Evolutionary conservation across 2,113 vertebrate species (phyloP), one percentile per base, ranked within the genome.

Genomic region (Hyperoodon ampullatus): DNA sequence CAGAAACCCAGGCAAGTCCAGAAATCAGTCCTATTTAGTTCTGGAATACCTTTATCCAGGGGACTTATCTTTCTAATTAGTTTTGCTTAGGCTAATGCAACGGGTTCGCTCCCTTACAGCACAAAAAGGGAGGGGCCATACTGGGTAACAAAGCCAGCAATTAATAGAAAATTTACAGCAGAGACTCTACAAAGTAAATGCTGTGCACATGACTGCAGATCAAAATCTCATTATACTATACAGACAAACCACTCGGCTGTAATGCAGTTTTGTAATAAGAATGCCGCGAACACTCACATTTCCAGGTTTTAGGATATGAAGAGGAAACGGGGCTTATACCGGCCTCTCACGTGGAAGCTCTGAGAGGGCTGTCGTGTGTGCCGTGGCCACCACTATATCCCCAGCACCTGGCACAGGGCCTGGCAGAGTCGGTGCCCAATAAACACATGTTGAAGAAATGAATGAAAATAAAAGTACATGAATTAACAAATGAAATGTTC

Each of bases 151-250:
- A 96, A 94, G 75, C 88, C 82, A 60, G 60, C 66, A 95, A 97
- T 91, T 90, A 96, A 96, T 13, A 90, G 96, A 88, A 93, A 95
- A 91, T 88, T 90, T 94, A 94, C 92, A 97, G 78, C 77, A 83
- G 91, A 90, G 85, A 85, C 93, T 88, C 72, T 70, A 92, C 74
- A 96, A 97, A 96, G 72, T 83, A 93, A 97, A 96, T 93, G 75
- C 55, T 77, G 71, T 39, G 60, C 85, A 97, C 90, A 91, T 18
- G 77, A 96, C 35, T 72, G 60, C 71, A 96, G 88, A 96, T 95
- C 95, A 96, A 97, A 96, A 93, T 96, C 61, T 82, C 90, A 44
- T 95, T 94, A 75, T 81, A 77, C 50, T 72, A 63, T 53, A 58
- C 35, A 95, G 81, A 74, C 93, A 85, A 93, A 93, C 88, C 75